Percentiles rank a stretch among this genome's conserved stretches.
Conservation (phyloP, 2,797 vertebrate genomes). For the Esox lucius region DNA sequence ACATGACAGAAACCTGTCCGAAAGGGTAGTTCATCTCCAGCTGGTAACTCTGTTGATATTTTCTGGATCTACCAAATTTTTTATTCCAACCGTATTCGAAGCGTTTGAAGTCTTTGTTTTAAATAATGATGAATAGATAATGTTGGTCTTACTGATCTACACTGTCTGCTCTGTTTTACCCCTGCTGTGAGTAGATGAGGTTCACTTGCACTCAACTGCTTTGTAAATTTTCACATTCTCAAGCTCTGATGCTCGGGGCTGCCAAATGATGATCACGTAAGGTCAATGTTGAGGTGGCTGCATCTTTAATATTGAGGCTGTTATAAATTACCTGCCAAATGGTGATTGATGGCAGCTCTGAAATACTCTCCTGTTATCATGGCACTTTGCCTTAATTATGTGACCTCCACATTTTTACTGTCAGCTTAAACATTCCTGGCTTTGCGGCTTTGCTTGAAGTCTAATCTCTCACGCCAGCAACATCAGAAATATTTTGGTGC, state of each 20-base stretch:
- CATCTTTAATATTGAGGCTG: slow-evolving; percentile 19
- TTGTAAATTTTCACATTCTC: slow-evolving; percentile 6
- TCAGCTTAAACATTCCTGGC: background rate
- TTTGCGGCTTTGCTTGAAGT: slow-evolving; percentile 9
- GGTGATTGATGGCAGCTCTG: slow-evolving; percentile 28
- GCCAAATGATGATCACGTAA: slow-evolving; percentile 24
- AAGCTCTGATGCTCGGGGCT: background rate
- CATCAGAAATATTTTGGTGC: slow-evolving; percentile 7
- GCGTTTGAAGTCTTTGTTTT: background rate
- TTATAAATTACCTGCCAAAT: slow-evolving; percentile 28
- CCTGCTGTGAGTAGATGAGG: slow-evolving; percentile 8
- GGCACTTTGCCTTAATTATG: slow-evolving; percentile 31
- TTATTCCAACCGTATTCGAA: background rate
- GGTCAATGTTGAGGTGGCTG: slow-evolving; percentile 14
- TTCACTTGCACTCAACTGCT: slow-evolving; percentile 16
- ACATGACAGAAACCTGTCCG: background rate
- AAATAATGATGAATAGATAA: background rate
- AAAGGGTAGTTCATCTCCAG: background rate
- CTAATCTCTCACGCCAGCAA: slow-evolving; percentile 11
- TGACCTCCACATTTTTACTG: slow-evolving; percentile 23
- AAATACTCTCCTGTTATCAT: slow-evolving; percentile 20
- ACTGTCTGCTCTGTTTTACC: background rate
- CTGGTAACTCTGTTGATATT: background rate
- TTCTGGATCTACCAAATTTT: background rate
- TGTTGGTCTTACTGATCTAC: background rate